Percentiles rank a stretch among this genome's conserved stretches.
phyloP scores from a whole-genome alignment of 2,113 vertebrate species.

The Indri indri region DNA sequence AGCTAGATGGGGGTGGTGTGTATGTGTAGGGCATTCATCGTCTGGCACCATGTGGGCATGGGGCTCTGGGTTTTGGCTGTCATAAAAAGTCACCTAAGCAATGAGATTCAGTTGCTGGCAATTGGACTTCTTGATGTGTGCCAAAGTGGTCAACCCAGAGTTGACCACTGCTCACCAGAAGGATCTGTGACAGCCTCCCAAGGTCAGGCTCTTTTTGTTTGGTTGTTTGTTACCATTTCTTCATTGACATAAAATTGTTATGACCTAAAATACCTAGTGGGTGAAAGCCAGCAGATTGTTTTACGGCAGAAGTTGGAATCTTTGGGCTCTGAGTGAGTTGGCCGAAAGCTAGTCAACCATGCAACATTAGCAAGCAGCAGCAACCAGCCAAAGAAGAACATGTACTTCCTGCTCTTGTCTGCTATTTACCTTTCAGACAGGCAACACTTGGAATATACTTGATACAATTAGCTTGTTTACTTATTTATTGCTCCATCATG shows the following conservation, averaged over 20 bases:
- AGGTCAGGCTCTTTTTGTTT: not conserved
- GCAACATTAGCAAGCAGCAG: not conserved
- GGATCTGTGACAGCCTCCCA: not conserved
- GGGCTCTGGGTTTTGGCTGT: not conserved
- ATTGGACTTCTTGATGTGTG: not conserved
- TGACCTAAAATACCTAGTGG: not conserved
- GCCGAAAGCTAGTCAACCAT: not conserved
- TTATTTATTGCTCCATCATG: not conserved
- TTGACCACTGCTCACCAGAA: not conserved
- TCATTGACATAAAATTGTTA: not conserved
- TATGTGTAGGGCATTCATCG: not conserved
- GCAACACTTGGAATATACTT: not conserved
- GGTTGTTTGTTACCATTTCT: not conserved
- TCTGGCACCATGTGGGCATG: not conserved
- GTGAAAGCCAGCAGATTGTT: not conserved
- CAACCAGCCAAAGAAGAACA: not conserved
- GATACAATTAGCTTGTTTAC: not conserved
- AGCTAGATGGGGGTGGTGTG: not conserved
- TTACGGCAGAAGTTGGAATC: not conserved
- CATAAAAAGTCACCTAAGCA: not conserved
- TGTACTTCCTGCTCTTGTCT: not conserved
- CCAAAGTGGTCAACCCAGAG: not conserved
- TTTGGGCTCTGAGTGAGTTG: not conserved
- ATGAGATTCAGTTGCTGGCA: not conserved
- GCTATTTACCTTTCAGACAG: not conserved